phyloP scores from a whole-genome alignment of 2,888 invertebrate species.

The Pollenia griseotomentosa region DNA sequence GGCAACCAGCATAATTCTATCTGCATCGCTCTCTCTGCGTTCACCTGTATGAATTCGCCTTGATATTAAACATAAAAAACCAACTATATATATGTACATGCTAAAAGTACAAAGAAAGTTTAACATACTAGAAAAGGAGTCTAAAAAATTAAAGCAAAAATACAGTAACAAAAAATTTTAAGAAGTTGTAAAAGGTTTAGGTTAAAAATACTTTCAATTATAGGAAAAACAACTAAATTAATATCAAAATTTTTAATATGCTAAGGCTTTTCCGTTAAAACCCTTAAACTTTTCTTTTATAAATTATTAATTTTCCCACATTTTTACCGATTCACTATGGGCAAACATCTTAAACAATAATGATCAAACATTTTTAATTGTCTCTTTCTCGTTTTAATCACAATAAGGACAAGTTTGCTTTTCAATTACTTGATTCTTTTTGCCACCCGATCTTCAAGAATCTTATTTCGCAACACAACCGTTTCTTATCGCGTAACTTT shows the following conservation, averaged over 20 bases:
- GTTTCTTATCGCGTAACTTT: constrained; percentile 14
- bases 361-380: constrained; percentile 55
- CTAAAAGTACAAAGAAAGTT: constrained; percentile 13
- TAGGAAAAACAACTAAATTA: too few species aligned
- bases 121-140: neutral
- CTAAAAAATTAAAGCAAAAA: neutral
- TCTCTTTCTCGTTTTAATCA: neutral
- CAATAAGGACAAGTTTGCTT: constrained; percentile 17
- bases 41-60: too few species aligned
- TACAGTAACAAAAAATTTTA: neutral
- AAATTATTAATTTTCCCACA: neutral
- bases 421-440: neutral
- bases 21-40: too few species aligned
- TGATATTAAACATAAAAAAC: too few species aligned
- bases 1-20: too few species aligned
- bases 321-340: constrained; percentile 68
- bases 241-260: neutral
- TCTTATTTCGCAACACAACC: neutral
- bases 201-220: too few species aligned
- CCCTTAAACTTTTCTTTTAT: neutral
- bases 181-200: too few species aligned
- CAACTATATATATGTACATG: constrained; percentile 13
- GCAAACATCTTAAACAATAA: constrained; percentile 66
- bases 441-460: constrained; percentile 1
- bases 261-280: neutral